These are phyloP conservation scores for Strigops habroptila DNA, from an alignment of 2,113 vertebrate genomes.

Conservation along the genomic window DNA sequence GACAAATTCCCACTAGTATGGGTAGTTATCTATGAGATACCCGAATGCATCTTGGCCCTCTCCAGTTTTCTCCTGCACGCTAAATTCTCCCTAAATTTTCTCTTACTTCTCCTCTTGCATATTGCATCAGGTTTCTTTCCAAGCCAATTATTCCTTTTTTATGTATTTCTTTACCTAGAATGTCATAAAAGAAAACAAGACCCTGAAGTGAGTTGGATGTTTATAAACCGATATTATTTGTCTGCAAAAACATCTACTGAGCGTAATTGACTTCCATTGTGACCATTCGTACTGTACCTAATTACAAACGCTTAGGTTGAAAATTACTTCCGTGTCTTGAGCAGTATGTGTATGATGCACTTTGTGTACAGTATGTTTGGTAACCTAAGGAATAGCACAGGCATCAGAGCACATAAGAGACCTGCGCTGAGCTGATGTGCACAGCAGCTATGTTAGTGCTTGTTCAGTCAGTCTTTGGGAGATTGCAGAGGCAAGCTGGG, in stretches of 20 bases:
- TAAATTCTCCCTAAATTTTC: not conserved
- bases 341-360: not conserved
- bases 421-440: not conserved
- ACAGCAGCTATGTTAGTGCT: not conserved
- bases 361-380: not conserved
- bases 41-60: not conserved
- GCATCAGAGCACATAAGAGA: not conserved
- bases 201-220: not conserved
- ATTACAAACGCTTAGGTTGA: not conserved
- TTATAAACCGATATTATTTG: not conserved
- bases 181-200: not conserved
- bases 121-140: not conserved
- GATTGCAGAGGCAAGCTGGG: not conserved
- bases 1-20: rapidly evolving
- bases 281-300: not conserved
- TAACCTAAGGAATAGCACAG: not conserved
- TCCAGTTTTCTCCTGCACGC: not conserved
- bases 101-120: not conserved
- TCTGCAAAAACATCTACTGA: not conserved
- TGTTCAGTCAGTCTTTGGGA: not conserved
- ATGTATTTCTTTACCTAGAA: not conserved
- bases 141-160: not conserved
- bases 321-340: not conserved
- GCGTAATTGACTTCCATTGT: not conserved
- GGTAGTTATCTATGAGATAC: not conserved